Percentiles rank a stretch among this genome's conserved stretches.
These are phyloP conservation scores for Cephus nigrinus DNA, from an alignment of 2,888 invertebrate genomes.

Conservation along the genomic window DNA sequence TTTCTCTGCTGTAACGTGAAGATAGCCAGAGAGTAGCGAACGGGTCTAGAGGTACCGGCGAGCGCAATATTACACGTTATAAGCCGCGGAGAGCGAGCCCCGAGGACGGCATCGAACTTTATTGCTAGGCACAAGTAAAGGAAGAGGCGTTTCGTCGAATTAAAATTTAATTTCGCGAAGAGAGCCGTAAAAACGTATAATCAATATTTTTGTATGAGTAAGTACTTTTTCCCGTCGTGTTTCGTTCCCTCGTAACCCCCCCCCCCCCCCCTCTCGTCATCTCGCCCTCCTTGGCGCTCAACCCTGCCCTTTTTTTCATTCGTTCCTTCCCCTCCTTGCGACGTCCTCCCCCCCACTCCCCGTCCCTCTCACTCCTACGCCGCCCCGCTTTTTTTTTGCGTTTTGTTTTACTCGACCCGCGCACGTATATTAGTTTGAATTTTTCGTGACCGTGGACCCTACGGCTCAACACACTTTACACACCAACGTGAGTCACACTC, in stretches of 20 bases:
- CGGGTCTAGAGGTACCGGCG: neutral
- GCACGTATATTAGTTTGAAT: neutral
- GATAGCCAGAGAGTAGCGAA: neutral
- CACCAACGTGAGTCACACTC: neutral
- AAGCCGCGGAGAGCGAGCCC: conserved; percentile 27
- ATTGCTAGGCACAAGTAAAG: conserved; percentile 20
- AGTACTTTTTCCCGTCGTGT: conserved; percentile 20
- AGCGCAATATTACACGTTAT: conserved; percentile 24
- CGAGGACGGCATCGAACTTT: conserved; percentile 12
- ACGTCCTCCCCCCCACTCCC: neutral
- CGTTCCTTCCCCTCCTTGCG: neutral
- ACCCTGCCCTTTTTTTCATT: neutral
- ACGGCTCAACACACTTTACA: neutral
- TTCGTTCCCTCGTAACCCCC: neutral
- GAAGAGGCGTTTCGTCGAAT: conserved; percentile 46
- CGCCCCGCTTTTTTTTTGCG: neutral
- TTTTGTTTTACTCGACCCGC: neutral
- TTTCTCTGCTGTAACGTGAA: neutral
- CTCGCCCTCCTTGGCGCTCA: neutral
- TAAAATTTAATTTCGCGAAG: conserved; percentile 43
- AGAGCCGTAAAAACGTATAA: conserved; percentile 49
- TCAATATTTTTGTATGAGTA: conserved; percentile 50
- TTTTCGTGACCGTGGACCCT: neutral
- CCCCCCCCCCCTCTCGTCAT: neutral
- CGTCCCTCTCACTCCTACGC: neutral